Percentiles rank a stretch among this genome's conserved stretches.
These are phyloP conservation scores for Camponotus fellah DNA, from an alignment of 2,888 invertebrate species.

Conservation along the genomic window DNA sequence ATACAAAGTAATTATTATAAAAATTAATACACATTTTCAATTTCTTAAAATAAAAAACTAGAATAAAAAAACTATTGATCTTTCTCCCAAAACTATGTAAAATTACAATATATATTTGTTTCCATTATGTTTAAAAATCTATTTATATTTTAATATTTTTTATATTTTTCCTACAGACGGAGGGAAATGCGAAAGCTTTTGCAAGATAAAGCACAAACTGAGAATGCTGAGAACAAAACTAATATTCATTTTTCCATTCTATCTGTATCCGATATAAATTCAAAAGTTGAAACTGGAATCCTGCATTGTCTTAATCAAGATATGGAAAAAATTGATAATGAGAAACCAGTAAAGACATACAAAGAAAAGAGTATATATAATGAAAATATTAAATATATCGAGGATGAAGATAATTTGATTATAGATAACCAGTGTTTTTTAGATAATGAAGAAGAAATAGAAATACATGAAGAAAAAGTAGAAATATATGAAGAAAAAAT, in stretches of 20 bases:
- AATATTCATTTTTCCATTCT: not conserved
- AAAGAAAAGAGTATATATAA: not conserved
- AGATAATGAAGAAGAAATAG: not conserved
- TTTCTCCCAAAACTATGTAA: not conserved
- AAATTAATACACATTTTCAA: not conserved
- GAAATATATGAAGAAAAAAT: not conserved
- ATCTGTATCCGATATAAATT: not conserved
- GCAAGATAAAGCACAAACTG: not conserved
- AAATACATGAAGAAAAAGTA: no score
- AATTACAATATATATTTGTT: not conserved
- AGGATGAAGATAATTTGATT: not conserved
- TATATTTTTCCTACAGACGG: not conserved
- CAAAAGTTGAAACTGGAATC: not conserved
- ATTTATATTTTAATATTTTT: not conserved
- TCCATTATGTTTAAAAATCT: not conserved
- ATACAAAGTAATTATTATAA: no score
- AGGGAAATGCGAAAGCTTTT: not conserved
- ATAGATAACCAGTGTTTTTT: not conserved
- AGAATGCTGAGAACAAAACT: not conserved
- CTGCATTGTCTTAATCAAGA: not conserved
- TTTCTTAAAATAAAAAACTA: not conserved
- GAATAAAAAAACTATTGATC: not conserved
- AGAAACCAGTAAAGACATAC: not conserved
- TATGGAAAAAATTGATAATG: not conserved
- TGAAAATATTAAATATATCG: not conserved